Conservation (phyloP, 2,888 invertebrate genomes). For the Sericinus montela region DNA sequence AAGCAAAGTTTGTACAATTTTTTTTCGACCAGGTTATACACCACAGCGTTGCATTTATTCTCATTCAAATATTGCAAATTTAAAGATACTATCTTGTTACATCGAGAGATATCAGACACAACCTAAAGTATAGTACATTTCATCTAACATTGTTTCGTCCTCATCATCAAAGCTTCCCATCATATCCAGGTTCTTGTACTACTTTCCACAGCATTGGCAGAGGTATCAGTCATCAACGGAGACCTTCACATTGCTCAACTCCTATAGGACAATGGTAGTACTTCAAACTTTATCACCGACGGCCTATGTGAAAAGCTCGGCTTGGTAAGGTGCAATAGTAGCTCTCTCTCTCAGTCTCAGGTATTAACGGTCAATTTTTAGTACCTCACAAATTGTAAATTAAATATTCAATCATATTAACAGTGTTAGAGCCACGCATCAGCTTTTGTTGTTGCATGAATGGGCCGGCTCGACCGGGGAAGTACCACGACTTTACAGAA, state of each 20-base stretch:
- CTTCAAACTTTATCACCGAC: background rate
- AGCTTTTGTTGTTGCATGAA: no score
- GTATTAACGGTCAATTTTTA: background rate
- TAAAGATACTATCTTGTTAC: background rate
- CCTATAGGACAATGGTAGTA: background rate
- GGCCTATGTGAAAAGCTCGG: background rate
- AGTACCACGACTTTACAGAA: no score
- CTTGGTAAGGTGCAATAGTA: background rate
- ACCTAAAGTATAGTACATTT: background rate
- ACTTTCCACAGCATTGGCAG: background rate
- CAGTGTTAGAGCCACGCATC: no score
- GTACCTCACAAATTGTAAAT: background rate
- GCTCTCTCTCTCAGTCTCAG: background rate
- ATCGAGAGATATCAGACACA: background rate
- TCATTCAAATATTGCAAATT: background rate
- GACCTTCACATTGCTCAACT: background rate
- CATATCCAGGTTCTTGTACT: background rate
- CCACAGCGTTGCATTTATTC: background rate
- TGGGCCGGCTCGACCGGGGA: no score
- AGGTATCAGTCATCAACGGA: background rate
- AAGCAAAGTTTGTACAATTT: no score
- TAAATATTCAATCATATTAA: no score
- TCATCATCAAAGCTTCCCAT: background rate
- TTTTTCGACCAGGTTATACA: background rate
- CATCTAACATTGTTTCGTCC: background rate